phyloP scores from a whole-genome alignment of 2,888 invertebrate genomes.

The Malthinus flaveolus region DNA sequence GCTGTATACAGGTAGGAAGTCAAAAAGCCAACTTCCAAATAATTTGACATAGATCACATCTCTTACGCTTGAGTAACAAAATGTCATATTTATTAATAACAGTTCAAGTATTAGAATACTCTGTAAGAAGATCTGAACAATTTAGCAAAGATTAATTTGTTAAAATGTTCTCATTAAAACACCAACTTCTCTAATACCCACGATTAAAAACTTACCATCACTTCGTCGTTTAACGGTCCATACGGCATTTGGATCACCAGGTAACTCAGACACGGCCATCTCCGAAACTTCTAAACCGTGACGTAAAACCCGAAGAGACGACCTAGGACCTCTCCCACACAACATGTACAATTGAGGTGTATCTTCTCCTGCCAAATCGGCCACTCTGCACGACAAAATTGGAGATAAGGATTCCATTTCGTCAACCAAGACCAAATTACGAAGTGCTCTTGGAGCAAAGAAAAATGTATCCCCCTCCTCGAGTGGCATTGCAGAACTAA shows the following conservation, averaged over 20 bases:
- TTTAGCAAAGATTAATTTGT: no score
- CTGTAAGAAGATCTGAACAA: background rate
- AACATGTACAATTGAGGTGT: constrained; percentile 97
- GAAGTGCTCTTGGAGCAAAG: constrained; percentile 90
- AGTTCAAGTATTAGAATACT: background rate
- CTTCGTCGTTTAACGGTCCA: constrained; percentile 97
- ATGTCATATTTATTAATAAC: background rate
- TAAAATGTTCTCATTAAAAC: no score
- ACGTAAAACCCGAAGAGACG: constrained; percentile 87
- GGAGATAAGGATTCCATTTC: constrained; percentile 96
- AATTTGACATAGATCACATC: no score
- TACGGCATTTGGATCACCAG: constrained; percentile 99
- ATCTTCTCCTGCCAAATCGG: constrained; percentile 96
- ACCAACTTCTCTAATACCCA: background rate
- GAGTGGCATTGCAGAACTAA: constrained; percentile 96
- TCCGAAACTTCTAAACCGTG: constrained; percentile 99
- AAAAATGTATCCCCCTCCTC: constrained; percentile 99
- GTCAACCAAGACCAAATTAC: constrained; percentile 95
- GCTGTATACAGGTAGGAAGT: no score
- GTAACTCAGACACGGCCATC: constrained; percentile 99
- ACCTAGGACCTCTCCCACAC: constrained; percentile 94
- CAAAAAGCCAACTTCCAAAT: no score
- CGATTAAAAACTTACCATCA: constrained; percentile 76
- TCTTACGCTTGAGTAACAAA: no score
- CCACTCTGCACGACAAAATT: constrained; percentile 79